phyloP scores from a whole-genome alignment of 2,797 vertebrate species.

The Sebastes nivosus region DNA sequence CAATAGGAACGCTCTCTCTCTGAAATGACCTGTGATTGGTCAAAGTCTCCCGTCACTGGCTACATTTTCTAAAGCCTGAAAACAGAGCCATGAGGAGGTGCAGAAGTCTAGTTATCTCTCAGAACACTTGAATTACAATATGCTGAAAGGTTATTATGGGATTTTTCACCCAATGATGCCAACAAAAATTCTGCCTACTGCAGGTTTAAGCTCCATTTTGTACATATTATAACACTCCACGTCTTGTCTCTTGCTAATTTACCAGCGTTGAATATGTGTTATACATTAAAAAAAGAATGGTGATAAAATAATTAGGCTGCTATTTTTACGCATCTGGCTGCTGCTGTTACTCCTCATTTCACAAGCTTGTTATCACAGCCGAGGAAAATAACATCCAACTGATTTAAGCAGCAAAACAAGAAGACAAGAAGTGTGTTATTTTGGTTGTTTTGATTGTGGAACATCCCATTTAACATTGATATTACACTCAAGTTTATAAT shows the following conservation, averaged over 20 bases:
- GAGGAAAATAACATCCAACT: constrained; percentile 7
- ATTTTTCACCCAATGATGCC: no score
- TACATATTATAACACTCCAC: neutral
- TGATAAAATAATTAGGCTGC: constrained; percentile 5
- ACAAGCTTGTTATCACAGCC: neutral
- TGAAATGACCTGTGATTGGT: no score
- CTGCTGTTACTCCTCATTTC: constrained; percentile 6
- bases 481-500: constrained; percentile 15
- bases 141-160: no score
- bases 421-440: neutral
- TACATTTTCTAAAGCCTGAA: no score
- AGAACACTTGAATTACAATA: no score
- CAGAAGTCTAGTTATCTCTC: no score
- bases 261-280: constrained; percentile 15
- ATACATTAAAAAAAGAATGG: constrained; percentile 3
- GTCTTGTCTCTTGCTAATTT: neutral
- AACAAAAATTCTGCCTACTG: no score
- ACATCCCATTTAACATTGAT: neutral
- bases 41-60: no score
- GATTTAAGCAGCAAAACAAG: constrained; percentile 18
- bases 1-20: no score
- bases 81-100: no score
- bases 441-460: neutral
- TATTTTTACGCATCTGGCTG: constrained; percentile 15
- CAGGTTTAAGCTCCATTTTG: neutral